These are phyloP conservation scores for Pristiophorus japonicus DNA, from an alignment of 2,113 vertebrate species.

Conservation along the genomic window DNA sequence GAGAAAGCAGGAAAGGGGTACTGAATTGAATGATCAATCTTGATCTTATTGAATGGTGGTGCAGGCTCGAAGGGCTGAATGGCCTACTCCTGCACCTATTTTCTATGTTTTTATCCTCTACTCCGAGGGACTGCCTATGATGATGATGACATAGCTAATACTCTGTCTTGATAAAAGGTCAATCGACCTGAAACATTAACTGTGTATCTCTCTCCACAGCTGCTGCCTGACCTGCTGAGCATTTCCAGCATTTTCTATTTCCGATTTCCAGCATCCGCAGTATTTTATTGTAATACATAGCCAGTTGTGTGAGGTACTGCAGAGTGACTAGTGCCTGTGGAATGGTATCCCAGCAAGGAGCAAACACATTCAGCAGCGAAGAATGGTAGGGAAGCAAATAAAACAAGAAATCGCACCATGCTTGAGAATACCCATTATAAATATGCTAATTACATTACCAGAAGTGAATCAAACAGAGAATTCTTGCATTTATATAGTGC, in stretches of 20 bases:
- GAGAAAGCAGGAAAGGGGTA: no score
- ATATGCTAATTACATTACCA: background rate
- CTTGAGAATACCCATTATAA: background rate
- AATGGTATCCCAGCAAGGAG: background rate
- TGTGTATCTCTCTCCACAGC: background rate
- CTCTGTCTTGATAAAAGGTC: background rate
- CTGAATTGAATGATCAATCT: no score
- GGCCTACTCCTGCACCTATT: no score
- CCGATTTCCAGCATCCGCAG: background rate
- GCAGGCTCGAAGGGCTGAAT: no score
- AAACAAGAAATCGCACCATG: background rate
- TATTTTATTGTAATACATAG: background rate
- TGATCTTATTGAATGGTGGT: no score
- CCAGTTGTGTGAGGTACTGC: background rate
- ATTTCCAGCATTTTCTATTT: background rate
- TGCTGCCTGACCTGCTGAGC: background rate
- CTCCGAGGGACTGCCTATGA: no score
- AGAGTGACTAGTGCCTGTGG: background rate
- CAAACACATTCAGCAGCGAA: background rate
- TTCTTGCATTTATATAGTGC: background rate
- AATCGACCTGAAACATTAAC: background rate
- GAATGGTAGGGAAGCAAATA: background rate
- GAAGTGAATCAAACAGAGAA: background rate
- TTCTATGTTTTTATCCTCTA: no score
- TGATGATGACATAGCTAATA: background rate